Conservation (phyloP, 2,113 vertebrate genomes). For the Oenanthe oenanthe region DNA sequence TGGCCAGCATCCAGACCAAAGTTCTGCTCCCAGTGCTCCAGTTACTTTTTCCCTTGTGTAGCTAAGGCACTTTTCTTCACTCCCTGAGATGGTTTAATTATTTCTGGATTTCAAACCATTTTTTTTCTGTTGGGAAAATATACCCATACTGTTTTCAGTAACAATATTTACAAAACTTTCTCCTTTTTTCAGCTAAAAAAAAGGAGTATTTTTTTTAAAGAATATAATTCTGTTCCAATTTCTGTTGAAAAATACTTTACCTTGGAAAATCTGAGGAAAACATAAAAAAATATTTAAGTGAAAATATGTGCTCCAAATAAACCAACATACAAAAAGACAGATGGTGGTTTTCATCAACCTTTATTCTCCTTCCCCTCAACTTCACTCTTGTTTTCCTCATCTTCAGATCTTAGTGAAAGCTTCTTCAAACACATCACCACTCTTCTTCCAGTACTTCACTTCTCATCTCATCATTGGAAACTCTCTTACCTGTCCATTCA, state of each 20-base stretch:
- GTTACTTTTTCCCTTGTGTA: not conserved
- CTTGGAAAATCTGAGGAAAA: not conserved
- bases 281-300: not conserved
- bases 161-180: not conserved
- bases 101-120: not conserved
- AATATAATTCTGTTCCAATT: not conserved
- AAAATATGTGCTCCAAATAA: not conserved
- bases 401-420: not conserved
- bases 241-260: constrained; percentile 19
- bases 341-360: not conserved
- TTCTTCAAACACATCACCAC: not conserved
- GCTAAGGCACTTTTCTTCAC: not conserved
- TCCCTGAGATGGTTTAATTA: not conserved
- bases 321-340: not conserved
- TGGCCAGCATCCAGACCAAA: not conserved
- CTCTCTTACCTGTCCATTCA: not conserved
- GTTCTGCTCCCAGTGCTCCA: not conserved
- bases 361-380: not conserved
- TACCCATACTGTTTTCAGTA: not conserved
- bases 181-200: not conserved
- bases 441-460: not conserved
- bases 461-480: not conserved
- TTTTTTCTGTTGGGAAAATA: not conserved
- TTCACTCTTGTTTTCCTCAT: not conserved
- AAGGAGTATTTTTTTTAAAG: not conserved